phyloP scores from a whole-genome alignment of 2,888 invertebrate species.

The Beris morrisii region DNA sequence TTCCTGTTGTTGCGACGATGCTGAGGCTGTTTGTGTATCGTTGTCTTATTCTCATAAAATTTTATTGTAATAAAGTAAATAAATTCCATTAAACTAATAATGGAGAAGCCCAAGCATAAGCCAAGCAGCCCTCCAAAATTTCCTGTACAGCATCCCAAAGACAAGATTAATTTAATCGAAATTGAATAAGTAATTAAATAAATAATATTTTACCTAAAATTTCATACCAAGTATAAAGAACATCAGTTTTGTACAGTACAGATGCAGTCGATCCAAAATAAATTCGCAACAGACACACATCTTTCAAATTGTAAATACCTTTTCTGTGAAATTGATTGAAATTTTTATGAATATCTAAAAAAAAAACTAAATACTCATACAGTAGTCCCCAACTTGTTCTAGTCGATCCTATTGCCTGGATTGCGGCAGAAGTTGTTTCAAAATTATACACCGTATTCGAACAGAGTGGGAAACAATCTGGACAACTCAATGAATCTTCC shows the following conservation, averaged over 20 bases:
- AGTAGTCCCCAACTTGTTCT: slow-evolving; percentile 33
- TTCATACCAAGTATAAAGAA: slow-evolving; percentile 62
- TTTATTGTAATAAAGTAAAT: slow-evolving; percentile 59
- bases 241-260: slow-evolving; percentile 59
- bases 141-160: slow-evolving; percentile 53
- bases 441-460: slow-evolving; percentile 57
- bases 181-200: neutral
- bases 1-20: neutral
- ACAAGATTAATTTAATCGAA: slow-evolving; percentile 10
- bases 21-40: neutral
- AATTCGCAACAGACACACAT: slow-evolving; percentile 35
- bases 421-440: slow-evolving; percentile 37
- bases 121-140: slow-evolving; percentile 63
- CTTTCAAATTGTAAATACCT: slow-evolving; percentile 34
- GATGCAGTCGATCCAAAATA: slow-evolving; percentile 47
- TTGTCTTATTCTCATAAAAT: slow-evolving; percentile 42
- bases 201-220: slow-evolving; percentile 56
- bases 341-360: neutral
- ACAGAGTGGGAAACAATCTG: slow-evolving; percentile 60
- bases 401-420: slow-evolving; percentile 12
- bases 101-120: slow-evolving; percentile 61
- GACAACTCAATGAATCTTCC: slow-evolving; percentile 57
- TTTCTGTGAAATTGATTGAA: slow-evolving; percentile 21
- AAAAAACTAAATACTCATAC: slow-evolving; percentile 21
- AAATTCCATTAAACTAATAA: slow-evolving; percentile 60